Conservation (phyloP, 2,113 vertebrate species). For the Dinomys branickii region DNA sequence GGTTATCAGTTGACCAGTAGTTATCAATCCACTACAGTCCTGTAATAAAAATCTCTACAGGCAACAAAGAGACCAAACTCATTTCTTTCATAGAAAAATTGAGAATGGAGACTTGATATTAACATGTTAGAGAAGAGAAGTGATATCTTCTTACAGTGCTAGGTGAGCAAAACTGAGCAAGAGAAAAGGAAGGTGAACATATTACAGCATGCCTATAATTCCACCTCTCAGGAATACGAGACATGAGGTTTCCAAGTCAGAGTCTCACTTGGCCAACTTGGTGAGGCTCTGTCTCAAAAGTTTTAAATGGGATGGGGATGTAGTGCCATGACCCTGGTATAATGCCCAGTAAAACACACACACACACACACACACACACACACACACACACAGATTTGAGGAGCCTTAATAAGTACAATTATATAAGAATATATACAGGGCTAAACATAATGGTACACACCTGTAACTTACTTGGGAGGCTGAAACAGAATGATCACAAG, state of each 20-base stretch:
- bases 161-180: neutral
- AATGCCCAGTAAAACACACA: neutral
- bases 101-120: neutral
- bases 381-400: neutral
- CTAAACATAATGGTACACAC: neutral
- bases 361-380: too few species aligned
- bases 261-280: neutral
- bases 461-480: neutral
- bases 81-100: conserved; percentile 30
- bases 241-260: neutral
- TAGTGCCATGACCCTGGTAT: neutral
- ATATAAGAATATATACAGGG: neutral
- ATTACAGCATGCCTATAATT: neutral
- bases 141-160: conserved; percentile 18
- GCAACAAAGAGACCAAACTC: neutral
- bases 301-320: neutral
- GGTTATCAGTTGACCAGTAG: too few species aligned
- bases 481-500: neutral
- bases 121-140: conserved; percentile 3
- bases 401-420: conserved; percentile 24
- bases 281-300: neutral
- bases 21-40: too few species aligned
- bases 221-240: neutral
- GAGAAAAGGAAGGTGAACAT: neutral
- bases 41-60: neutral